Conservation (phyloP, 2,888 invertebrate genomes). For the Melieria picta region DNA sequence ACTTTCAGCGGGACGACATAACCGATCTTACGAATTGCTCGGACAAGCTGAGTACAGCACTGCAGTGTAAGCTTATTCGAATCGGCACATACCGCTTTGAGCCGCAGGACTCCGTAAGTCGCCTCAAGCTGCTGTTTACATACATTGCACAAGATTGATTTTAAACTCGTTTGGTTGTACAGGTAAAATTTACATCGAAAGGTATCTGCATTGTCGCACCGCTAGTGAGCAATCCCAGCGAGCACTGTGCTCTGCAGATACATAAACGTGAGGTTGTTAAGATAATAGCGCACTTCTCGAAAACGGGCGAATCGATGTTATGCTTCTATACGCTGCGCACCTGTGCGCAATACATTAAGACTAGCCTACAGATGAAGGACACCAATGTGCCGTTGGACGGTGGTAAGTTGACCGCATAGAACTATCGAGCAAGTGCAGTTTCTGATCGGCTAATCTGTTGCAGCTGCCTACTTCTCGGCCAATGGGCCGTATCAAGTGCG, state of each 20-base stretch:
- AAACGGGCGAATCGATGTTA: constrained; percentile 76
- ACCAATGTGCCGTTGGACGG: constrained; percentile 42
- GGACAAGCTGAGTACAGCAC: constrained; percentile 68
- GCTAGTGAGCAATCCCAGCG: constrained; percentile 68
- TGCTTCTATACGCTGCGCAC: constrained; percentile 80
- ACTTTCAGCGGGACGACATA: constrained; percentile 68
- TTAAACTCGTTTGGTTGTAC: constrained; percentile 30
- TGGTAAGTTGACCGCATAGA: constrained; percentile 43
- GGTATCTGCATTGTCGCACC: constrained; percentile 73
- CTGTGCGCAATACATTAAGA: constrained; percentile 76
- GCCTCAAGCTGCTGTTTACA: neutral
- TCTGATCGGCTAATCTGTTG: neutral
- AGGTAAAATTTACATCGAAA: constrained; percentile 71
- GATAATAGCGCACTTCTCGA: constrained; percentile 81
- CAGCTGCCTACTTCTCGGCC: constrained; percentile 47
- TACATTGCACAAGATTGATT: too few relatives aligned
- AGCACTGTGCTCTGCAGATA: constrained; percentile 74
- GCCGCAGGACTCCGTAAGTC: constrained; percentile 76
- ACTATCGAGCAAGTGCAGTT: neutral
- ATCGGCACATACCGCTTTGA: constrained; percentile 87
- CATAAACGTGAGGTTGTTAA: constrained; percentile 77
- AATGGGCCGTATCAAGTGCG: constrained; percentile 52
- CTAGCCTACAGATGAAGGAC: constrained; percentile 74
- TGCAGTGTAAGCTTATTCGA: constrained; percentile 80
- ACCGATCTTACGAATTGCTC: constrained; percentile 65